phyloP scores from a whole-genome alignment of 2,888 invertebrate species.

The Cyaniris semiargus region DNA sequence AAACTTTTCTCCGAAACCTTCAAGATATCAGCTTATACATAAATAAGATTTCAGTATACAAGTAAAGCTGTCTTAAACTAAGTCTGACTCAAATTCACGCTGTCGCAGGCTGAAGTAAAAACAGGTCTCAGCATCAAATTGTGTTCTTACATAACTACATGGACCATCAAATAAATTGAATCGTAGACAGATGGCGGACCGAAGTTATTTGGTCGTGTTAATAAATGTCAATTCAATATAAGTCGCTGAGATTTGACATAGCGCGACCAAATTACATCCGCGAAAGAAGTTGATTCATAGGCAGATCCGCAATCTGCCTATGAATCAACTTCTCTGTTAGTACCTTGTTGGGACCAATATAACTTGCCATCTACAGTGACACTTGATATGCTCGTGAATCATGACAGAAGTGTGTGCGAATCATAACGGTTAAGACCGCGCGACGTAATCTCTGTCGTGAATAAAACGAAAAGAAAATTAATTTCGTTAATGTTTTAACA shows the following conservation, averaged over 20 bases:
- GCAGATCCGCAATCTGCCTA: no score
- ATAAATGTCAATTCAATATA: no score
- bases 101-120: neutral
- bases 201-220: no score
- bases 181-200: neutral
- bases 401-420: neutral
- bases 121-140: neutral
- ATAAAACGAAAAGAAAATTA: constrained; percentile 16
- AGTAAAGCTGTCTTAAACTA: constrained; percentile 16
- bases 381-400: no score
- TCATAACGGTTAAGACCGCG: neutral
- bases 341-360: neutral
- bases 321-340: no score
- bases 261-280: no score
- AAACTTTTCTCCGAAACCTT: neutral
- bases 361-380: neutral
- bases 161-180: neutral
- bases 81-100: neutral
- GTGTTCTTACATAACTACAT: no score
- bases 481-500: constrained; percentile 3
- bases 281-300: no score
- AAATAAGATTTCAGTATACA: constrained; percentile 15
- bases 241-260: no score
- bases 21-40: neutral
- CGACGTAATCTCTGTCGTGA: neutral